Evolutionary conservation across 2,113 vertebrate species (phyloP).

Genomic region (Podarcis muralis): DNA sequence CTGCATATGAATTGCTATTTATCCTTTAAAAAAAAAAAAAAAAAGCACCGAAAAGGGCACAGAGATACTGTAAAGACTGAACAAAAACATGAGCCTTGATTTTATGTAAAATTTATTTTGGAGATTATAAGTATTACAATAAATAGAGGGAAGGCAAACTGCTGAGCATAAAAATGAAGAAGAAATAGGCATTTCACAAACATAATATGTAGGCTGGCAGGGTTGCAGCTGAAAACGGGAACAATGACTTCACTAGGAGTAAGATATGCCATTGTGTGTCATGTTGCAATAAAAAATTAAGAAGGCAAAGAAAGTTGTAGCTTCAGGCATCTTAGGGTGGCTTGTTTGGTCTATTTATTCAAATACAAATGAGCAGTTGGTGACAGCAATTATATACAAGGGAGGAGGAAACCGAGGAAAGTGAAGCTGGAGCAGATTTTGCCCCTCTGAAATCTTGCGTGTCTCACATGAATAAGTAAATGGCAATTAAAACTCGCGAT

Average conservation of each 20-base stretch:
- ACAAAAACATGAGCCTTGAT: neutral
- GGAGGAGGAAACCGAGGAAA: neutral
- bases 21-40: neutral
- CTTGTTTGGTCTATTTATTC: neutral
- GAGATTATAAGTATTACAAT: constrained; percentile 20
- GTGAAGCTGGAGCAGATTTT: neutral
- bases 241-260: neutral
- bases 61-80: neutral
- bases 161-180: constrained; percentile 36
- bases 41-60: constrained; percentile 3
- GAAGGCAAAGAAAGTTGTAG: constrained; percentile 32
- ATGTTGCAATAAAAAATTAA: constrained; percentile 15
- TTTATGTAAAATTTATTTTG: constrained; percentile 16
- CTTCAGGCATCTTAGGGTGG: neutral
- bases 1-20: neutral
- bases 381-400: constrained; percentile 13
- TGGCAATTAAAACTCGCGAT: neutral
- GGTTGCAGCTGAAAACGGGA: constrained; percentile 16
- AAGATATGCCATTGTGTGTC: constrained; percentile 4
- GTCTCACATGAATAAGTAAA: neutral
- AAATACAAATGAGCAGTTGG: constrained; percentile 11
- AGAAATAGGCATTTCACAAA: constrained; percentile 19
- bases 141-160: constrained; percentile 28
- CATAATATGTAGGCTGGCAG: neutral
- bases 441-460: neutral